These are phyloP conservation scores for Tadarida brasiliensis DNA, from an alignment of 2,797 vertebrate species.

Conservation along the genomic window DNA sequence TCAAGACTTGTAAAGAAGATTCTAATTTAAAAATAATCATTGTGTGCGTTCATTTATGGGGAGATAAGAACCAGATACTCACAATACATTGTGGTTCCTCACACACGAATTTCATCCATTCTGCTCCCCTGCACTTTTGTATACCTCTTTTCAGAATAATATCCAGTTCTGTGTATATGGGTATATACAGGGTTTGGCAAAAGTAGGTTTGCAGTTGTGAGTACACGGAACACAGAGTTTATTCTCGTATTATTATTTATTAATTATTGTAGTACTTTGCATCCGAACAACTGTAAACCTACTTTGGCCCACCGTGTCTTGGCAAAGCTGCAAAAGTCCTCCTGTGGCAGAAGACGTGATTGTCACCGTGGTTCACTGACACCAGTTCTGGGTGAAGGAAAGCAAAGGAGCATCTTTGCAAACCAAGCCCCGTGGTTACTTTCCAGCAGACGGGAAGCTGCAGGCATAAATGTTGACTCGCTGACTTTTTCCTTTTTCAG, in stretches of 20 bases:
- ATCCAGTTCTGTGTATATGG: background rate
- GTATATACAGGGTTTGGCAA: background rate
- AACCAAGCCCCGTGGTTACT: background rate
- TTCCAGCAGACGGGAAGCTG: background rate
- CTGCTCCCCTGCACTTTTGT: background rate
- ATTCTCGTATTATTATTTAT: background rate
- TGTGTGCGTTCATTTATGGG: background rate
- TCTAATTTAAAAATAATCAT: conserved; percentile 1
- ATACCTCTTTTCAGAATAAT: background rate
- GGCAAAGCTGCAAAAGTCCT: background rate
- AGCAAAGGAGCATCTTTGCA: background rate
- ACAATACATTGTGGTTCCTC: background rate
- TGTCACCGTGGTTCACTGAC: background rate
- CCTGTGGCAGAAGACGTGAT: background rate
- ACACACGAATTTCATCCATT: background rate
- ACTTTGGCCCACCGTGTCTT: background rate
- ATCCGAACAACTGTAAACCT: background rate
- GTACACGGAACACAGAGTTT: background rate
- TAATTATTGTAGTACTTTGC: background rate
- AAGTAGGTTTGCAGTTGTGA: background rate
- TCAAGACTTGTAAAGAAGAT: conserved; percentile 2
- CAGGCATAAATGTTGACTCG: background rate
- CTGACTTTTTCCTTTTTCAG: conserved; percentile 73
- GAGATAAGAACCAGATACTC: background rate
- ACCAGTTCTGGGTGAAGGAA: background rate